Evolutionary conservation across 1,140 invertebrate genomes (phyloP).

Genomic region (Drosophila albomicans): DNA sequence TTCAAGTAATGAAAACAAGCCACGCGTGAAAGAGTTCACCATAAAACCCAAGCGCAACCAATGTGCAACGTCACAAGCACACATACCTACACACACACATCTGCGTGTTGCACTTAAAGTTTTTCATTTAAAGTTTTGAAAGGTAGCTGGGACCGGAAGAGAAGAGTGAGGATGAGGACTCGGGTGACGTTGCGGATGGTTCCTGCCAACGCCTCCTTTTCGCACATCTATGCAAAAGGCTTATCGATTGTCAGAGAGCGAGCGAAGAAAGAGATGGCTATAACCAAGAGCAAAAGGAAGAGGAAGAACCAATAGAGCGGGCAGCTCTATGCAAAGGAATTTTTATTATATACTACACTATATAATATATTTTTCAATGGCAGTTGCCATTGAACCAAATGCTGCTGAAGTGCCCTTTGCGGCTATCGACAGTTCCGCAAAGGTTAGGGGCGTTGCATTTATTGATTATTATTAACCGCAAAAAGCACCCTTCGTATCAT

Average conservation of each 20-base stretch:
- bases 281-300: slow-evolving; percentile 30
- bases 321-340: slow-evolving; percentile 66
- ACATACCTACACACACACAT: slow-evolving; percentile 4
- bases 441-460: slow-evolving; percentile 67
- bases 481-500: neutral
- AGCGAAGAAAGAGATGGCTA: slow-evolving; percentile 23
- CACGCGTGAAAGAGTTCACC: neutral
- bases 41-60: slow-evolving; percentile 24
- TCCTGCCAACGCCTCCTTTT: neutral
- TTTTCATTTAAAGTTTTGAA: slow-evolving; percentile 82
- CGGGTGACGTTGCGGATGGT: neutral
- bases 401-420: slow-evolving; percentile 36
- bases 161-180: neutral
- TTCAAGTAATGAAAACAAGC: too few relatives aligned
- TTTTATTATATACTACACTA: slow-evolving; percentile 59
- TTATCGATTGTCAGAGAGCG: slow-evolving; percentile 76
- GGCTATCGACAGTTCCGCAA: slow-evolving; percentile 34
- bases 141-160: slow-evolving; percentile 33
- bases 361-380: slow-evolving; percentile 59
- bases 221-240: slow-evolving; percentile 64
- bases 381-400: slow-evolving; percentile 47
- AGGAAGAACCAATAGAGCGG: neutral
- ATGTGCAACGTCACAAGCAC: slow-evolving; percentile 31
- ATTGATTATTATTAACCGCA: slow-evolving; percentile 79
- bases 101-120: slow-evolving; percentile 71